phyloP scores from a whole-genome alignment of 2,797 vertebrate genomes.

The Holocentrus rufus region DNA sequence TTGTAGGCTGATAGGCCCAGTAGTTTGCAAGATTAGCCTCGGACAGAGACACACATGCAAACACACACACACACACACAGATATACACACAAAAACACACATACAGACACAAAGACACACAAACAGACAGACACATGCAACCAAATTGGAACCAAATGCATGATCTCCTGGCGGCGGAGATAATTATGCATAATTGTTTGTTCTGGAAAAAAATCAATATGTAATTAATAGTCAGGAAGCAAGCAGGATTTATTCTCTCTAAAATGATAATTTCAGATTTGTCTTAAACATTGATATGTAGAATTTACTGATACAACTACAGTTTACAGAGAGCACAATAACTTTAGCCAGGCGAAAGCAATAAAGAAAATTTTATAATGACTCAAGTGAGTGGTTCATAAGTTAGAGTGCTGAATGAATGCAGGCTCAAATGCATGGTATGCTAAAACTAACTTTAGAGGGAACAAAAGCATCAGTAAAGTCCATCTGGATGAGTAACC shows the following conservation, averaged over 20 bases:
- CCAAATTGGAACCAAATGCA: too few relatives aligned
- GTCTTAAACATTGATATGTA: conserved; percentile 32
- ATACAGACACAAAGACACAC: too few relatives aligned
- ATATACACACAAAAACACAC: too few relatives aligned
- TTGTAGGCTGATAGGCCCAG: too few relatives aligned
- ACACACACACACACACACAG: too few relatives aligned
- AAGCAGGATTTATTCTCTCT: conserved; percentile 29
- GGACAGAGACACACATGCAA: too few relatives aligned
- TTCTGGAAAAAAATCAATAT: conserved; percentile 41
- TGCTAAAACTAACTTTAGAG: conserved; percentile 33
- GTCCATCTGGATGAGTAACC: conserved; percentile 34
- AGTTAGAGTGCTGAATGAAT: conserved; percentile 19
- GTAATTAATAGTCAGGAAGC: conserved; percentile 50
- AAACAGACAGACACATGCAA: too few relatives aligned
- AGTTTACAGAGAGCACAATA: conserved; percentile 27
- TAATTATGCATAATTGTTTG: conserved; percentile 22
- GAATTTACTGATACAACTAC: conserved; percentile 21
- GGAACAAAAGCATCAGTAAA: conserved; percentile 45
- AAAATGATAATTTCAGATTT: conserved; percentile 40
- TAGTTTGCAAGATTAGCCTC: too few relatives aligned
- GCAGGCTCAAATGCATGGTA: conserved; percentile 10
- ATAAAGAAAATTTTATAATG: conserved; percentile 25
- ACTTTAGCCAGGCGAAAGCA: conserved; percentile 16
- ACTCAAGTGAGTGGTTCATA: conserved; percentile 27
- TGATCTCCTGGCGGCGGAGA: too few relatives aligned